Evolutionary conservation across 2,888 invertebrate species (phyloP), one percentile per base, ranked within the genome.

Genomic region (Coleophora deauratella): DNA sequence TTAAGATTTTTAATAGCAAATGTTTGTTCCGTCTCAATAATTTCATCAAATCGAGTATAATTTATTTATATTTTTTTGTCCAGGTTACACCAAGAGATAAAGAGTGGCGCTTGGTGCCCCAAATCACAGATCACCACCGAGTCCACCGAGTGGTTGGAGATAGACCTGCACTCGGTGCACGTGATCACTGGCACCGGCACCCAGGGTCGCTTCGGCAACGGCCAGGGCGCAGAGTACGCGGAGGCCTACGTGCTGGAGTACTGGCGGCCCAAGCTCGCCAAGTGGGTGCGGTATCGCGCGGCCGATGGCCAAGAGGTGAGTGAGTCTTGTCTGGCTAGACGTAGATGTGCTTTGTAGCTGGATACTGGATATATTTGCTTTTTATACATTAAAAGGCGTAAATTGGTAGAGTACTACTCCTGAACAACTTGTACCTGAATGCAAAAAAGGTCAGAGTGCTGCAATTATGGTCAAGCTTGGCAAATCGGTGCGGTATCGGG

Each of bases 21-120:
- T 21, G 21, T 6, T 6, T 21, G 21, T 6, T 6, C 21, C 6
- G 21, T 21, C 21, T 6, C 6, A 6, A 21, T 6, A 21, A 4
- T 21, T 3, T 21, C 6, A 4, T 21, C 21, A 3, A 21, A 21
- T 6, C 3, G 21, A 21, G 6, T 21, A n/a, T n/a, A n/a, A n/a
- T n/a, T n/a, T n/a, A n/a, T n/a, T 6, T 6, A 4, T 4, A 21
- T 6, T 21, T 21, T 21, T 6, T 21, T 21, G 21, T 33, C 27
- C 89, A 97, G 97, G 72, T 86, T 96, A 54, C 90, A 93, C 52
- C 90, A 91, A 57, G 96, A 97, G 66, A 87, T 89, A 51, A 90
- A 91, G 62, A 95, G 96, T 10, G 97, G 97, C 35, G 97, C 97
- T 0, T 97, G 97, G 97, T 97, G 97, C 80, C 97, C 97, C 9